These are phyloP conservation scores for Pycnonotus jocosus DNA, from an alignment of 2,113 vertebrate species.

Conservation along the genomic window DNA sequence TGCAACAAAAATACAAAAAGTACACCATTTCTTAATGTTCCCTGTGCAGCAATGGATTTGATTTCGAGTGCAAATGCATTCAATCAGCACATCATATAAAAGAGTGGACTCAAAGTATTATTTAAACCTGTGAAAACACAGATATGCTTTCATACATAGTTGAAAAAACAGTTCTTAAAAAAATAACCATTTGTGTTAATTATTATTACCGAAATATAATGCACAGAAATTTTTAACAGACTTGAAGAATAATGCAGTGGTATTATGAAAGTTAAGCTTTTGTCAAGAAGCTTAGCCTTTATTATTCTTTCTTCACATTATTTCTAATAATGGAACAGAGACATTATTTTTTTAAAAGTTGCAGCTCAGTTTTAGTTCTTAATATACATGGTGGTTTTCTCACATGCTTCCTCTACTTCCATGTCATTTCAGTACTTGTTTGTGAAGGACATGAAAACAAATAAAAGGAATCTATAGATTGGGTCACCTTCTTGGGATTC, in stretches of 20 bases:
- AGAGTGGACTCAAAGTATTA: not conserved
- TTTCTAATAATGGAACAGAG: not conserved
- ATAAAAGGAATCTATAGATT: not conserved
- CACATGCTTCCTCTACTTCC: not conserved
- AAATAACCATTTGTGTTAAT: not conserved
- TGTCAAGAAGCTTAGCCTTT: not conserved
- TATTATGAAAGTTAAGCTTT: not conserved
- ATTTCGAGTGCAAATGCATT: not conserved
- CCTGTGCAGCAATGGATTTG: not conserved
- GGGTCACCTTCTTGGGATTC: not conserved
- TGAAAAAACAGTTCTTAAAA: not conserved
- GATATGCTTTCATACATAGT: not conserved
- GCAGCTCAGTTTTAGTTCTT: not conserved
- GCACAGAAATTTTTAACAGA: not conserved
- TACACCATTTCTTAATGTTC: not conserved
- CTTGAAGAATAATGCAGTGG: not conserved
- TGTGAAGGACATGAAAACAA: not conserved
- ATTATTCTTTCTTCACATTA: not conserved
- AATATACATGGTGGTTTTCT: not conserved
- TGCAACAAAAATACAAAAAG: not conserved
- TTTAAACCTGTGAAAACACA: not conserved
- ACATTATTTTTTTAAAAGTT: not conserved
- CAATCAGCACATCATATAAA: not conserved
- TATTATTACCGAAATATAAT: not conserved
- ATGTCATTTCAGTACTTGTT: not conserved